Conservation (phyloP, 1,140 invertebrate genomes). For the Melipona quadrifasciata region DNA sequence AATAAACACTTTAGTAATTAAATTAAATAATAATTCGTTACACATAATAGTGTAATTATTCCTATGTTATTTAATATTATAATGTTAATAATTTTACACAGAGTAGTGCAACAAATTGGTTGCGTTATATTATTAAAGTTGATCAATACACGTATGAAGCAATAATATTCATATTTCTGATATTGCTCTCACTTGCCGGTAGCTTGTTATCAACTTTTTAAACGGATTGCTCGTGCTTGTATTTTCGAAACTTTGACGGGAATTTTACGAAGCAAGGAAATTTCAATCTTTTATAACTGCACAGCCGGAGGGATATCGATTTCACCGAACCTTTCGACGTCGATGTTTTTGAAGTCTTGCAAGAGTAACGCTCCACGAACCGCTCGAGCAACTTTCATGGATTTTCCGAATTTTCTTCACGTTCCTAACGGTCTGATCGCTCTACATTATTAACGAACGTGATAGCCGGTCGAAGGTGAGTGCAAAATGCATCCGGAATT, state of each 20-base stretch:
- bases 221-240: background rate
- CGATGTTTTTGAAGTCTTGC: background rate
- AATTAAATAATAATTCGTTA: too few relatives aligned
- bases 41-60: too few relatives aligned
- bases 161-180: too few relatives aligned
- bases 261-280: background rate
- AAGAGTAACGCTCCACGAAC: background rate
- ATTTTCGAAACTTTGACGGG: background rate
- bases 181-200: too few relatives aligned
- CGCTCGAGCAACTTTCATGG: background rate
- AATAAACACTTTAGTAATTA: too few relatives aligned
- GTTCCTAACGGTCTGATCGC: background rate
- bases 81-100: too few relatives aligned
- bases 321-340: background rate
- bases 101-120: too few relatives aligned
- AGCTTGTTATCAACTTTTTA: background rate
- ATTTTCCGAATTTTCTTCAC: background rate
- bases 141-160: too few relatives aligned
- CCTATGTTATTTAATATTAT: too few relatives aligned
- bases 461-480: background rate
- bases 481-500: background rate
- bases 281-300: background rate
- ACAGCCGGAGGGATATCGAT: background rate
- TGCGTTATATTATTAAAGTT: too few relatives aligned
- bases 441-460: conserved; percentile 1